phyloP scores from a whole-genome alignment of 2,797 vertebrate genomes.

The Scolopax bukidnonensis region DNA sequence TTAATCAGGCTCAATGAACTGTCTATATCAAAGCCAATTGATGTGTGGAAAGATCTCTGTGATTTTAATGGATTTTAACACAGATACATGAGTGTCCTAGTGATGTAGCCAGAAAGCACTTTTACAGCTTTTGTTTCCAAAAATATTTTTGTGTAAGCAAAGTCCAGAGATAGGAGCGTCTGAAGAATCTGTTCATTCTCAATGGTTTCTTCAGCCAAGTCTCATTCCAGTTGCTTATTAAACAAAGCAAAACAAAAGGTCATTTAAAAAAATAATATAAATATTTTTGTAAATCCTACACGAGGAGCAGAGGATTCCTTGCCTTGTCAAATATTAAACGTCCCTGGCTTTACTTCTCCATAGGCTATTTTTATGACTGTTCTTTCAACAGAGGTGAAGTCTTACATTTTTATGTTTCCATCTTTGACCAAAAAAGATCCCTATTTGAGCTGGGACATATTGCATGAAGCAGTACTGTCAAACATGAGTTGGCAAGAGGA shows the following conservation, averaged over 20 bases:
- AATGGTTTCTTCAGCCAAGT: conserved; percentile 55
- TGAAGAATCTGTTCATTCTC: conserved; percentile 63
- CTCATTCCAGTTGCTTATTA: conserved; percentile 66
- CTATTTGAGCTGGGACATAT: not conserved
- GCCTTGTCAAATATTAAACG: conserved; percentile 52
- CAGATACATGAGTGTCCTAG: not conserved
- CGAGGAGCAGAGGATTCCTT: conserved; percentile 38
- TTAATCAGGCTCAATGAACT: not conserved
- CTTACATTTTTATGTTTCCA: conserved; percentile 34
- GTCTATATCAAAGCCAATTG: not conserved
- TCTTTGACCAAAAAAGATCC: not conserved
- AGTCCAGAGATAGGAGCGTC: conserved; percentile 24
- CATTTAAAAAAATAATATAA: not conserved
- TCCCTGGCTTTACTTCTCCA: conserved; percentile 56
- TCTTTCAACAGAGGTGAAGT: conserved; percentile 40
- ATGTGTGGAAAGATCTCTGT: not conserved
- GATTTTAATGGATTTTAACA: conserved; percentile 12
- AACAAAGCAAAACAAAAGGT: conserved; percentile 47
- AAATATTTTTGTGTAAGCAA: conserved; percentile 42
- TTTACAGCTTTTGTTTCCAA: conserved; percentile 58
- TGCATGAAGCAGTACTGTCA: conserved; percentile 13
- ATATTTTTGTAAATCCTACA: conserved; percentile 31
- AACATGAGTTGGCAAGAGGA: conserved; percentile 9
- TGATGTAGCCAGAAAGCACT: not conserved
- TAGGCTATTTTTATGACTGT: conserved; percentile 48